These are phyloP conservation scores for Pseudonaja textilis DNA, from an alignment of 2,113 vertebrate genomes.

Conservation along the genomic window DNA sequence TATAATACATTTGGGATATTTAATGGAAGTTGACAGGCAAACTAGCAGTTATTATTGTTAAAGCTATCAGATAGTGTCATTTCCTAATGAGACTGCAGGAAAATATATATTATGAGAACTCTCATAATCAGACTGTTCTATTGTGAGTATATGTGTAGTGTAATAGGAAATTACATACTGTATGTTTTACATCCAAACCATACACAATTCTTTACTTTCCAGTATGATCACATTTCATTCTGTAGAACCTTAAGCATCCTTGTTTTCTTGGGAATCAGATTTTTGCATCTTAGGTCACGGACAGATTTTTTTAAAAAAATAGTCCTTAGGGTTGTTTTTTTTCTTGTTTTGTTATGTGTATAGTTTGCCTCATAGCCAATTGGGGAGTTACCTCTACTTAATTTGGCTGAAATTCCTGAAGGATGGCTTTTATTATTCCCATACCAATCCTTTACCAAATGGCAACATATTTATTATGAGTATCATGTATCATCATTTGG, in stretches of 20 bases:
- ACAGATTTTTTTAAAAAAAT: constrained; percentile 55
- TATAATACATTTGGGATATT: constrained; percentile 12
- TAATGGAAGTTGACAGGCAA: background rate
- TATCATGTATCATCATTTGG: background rate
- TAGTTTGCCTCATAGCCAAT: constrained; percentile 16
- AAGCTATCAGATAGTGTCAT: no score
- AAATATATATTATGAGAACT: constrained; percentile 29
- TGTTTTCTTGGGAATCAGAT: constrained; percentile 61
- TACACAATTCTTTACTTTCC: constrained; percentile 47
- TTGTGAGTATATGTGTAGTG: constrained; percentile 45
- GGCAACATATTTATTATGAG: no score
- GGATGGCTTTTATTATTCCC: background rate
- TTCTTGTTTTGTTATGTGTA: constrained; percentile 52
- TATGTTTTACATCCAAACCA: constrained; percentile 53
- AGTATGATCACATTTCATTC: constrained; percentile 46
- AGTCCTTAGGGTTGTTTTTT: constrained; percentile 54
- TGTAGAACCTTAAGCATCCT: constrained; percentile 57
- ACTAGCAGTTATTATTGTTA: no score
- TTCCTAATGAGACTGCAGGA: no score
- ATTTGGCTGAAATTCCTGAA: background rate
- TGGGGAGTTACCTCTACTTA: background rate
- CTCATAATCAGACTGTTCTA: constrained; percentile 62
- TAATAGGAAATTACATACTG: constrained; percentile 32
- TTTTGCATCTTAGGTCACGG: constrained; percentile 58
- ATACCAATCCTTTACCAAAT: background rate